These are phyloP conservation scores for Notodonta dromedarius DNA, from an alignment of 2,888 invertebrate genomes.

Conservation along the genomic window DNA sequence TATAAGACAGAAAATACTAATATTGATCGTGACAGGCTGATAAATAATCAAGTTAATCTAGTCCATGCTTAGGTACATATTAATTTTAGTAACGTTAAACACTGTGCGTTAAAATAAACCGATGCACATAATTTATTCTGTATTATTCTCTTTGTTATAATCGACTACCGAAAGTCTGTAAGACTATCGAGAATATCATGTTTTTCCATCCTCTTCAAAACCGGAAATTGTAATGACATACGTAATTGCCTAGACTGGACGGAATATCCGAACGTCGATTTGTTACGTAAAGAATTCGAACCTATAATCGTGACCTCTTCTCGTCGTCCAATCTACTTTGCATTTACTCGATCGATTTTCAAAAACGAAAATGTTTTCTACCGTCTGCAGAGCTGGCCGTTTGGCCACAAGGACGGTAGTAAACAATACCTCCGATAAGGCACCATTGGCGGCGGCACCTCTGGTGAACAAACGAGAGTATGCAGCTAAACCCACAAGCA, in stretches of 20 bases:
- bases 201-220: slow-evolving; percentile 10
- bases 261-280: slow-evolving; percentile 43
- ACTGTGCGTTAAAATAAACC: no score
- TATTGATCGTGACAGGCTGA: no score
- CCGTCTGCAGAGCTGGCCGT: slow-evolving; percentile 80
- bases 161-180: neutral
- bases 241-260: neutral
- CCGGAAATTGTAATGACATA: slow-evolving; percentile 5
- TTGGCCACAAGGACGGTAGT: slow-evolving; percentile 79
- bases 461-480: slow-evolving; percentile 74
- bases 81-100: no score
- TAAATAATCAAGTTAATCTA: no score
- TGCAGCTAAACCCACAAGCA: slow-evolving; percentile 66
- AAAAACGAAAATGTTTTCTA: slow-evolving; percentile 77
- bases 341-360: slow-evolving; percentile 56
- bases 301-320: slow-evolving; percentile 50
- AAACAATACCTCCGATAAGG: slow-evolving; percentile 82
- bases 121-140: no score
- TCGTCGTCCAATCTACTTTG: slow-evolving; percentile 44
- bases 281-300: slow-evolving; percentile 69
- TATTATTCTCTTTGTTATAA: no score
- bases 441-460: slow-evolving; percentile 73
- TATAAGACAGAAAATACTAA: no score
- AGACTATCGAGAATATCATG: neutral
- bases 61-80: no score